phyloP scores from a whole-genome alignment of 1,140 invertebrate species.

The Zophobas morio region DNA sequence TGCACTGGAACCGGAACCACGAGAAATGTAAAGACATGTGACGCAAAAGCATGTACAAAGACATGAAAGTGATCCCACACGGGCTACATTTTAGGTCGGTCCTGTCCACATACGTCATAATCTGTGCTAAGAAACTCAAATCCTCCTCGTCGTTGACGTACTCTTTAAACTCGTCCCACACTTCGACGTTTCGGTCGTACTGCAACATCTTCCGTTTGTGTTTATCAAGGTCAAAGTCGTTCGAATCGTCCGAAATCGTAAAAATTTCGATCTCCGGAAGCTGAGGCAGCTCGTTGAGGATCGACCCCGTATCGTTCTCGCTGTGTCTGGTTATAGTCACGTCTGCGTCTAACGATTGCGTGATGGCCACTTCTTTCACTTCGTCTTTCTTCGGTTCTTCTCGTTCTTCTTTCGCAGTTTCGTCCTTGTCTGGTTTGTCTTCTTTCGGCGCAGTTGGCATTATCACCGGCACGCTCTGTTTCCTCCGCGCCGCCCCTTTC shows the following conservation, averaged over 20 bases:
- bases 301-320: not conserved
- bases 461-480: constrained; percentile 22
- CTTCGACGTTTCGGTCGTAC: not conserved
- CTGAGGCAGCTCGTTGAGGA: not conserved
- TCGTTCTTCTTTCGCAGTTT: constrained; percentile 1
- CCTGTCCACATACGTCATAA: constrained; percentile 52
- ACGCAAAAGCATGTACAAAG: constrained; percentile 63
- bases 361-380: not conserved
- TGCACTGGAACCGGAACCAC: constrained; percentile 68
- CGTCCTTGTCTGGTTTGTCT: constrained; percentile 14
- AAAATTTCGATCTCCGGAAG: constrained; percentile 18
- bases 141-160: constrained; percentile 37
- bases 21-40: constrained; percentile 69
- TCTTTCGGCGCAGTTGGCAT: not conserved
- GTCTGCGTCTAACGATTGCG: not conserved
- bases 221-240: not conserved
- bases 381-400: not conserved
- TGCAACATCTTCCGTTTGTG: constrained; percentile 1
- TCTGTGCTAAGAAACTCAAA: constrained; percentile 26
- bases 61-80: constrained; percentile 65
- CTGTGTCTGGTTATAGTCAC: constrained; percentile 16
- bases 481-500: constrained; percentile 58
- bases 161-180: constrained; percentile 25
- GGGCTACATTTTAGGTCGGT: constrained; percentile 64
- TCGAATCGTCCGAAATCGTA: constrained; percentile 15